Percentiles rank a stretch among this genome's conserved stretches.
Evolutionary conservation across 2,888 invertebrate species (phyloP).

Genomic region (Ischnura elegans): DNA sequence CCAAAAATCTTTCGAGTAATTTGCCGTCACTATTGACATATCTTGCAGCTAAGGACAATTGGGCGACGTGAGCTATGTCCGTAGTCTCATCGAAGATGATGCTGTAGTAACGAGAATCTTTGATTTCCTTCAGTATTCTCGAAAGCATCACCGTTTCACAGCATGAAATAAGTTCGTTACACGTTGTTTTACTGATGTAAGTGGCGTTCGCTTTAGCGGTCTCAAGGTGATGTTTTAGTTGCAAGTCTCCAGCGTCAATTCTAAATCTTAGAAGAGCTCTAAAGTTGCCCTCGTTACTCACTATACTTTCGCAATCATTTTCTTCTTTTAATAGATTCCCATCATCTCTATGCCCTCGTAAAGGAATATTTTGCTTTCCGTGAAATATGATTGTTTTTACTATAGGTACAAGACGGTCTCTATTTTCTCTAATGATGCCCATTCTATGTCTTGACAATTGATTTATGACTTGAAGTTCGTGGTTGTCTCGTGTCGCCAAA

Average conservation of each 20-base stretch:
- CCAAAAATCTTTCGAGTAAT: too few species aligned
- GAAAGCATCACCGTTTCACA: not conserved
- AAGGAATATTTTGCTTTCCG: not conserved
- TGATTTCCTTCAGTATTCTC: not conserved
- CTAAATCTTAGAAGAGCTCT: slow-evolving; percentile 1
- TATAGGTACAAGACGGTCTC: not conserved
- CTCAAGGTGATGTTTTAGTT: not conserved
- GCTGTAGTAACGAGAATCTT: not conserved
- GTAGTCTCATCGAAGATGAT: not conserved
- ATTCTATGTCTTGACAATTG: slow-evolving; percentile 1
- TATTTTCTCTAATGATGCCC: not conserved
- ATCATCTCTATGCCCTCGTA: not conserved
- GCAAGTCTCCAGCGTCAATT: not conserved
- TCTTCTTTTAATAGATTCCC: not conserved
- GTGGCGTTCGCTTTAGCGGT: not conserved
- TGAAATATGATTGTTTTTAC: not conserved
- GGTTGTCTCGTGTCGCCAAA: not conserved
- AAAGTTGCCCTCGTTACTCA: not conserved
- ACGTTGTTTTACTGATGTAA: not conserved
- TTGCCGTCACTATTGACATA: too few species aligned
- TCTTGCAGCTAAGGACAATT: too few species aligned
- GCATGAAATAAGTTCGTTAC: slow-evolving; percentile 1
- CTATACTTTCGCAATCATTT: not conserved
- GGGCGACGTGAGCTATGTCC: not conserved
- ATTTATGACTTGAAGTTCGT: not conserved